Evolutionary conservation across 1,140 invertebrate species (phyloP).

Genomic region (Olivierus martensii): DNA sequence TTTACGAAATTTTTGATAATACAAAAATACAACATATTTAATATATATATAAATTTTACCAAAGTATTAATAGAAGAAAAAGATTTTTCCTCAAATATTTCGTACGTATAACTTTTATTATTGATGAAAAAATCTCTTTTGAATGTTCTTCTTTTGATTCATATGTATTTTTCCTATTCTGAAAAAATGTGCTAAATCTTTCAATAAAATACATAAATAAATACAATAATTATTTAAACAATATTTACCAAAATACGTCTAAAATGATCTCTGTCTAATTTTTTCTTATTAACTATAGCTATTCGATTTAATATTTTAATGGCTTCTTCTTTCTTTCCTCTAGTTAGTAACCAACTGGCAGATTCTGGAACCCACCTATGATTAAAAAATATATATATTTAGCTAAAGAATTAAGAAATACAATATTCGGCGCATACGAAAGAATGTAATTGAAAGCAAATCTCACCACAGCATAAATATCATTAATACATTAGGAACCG

Average conservation of each 20-base stretch:
- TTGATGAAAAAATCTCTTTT: too few species aligned
- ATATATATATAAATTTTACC: slow-evolving; percentile 1
- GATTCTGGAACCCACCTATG: slow-evolving; percentile 19
- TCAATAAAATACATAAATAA: too few species aligned
- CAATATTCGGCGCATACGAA: too few species aligned
- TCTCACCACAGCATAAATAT: slow-evolving; percentile 8
- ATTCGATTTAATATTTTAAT: slow-evolving; percentile 9
- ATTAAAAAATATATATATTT: too few species aligned
- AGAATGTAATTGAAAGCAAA: too few species aligned
- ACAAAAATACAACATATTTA: not conserved
- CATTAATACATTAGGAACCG: slow-evolving; percentile 5
- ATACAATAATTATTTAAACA: too few species aligned
- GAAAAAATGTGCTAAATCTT: too few species aligned
- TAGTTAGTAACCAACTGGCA: slow-evolving; percentile 25
- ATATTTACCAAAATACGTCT: too few species aligned
- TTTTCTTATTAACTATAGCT: slow-evolving; percentile 14
- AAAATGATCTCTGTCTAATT: not conserved
- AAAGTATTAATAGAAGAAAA: slow-evolving; percentile 7
- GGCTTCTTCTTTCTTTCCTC: slow-evolving; percentile 19
- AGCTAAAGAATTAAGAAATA: too few species aligned
- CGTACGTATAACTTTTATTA: too few species aligned
- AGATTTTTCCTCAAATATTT: slow-evolving; percentile 9
- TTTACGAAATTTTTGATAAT: not conserved
- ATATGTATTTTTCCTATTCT: too few species aligned
- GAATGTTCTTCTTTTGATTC: too few species aligned